A percentile compares a stretch with the other conserved stretches of the same genome.
phyloP scores from a whole-genome alignment of 2,113 vertebrate species.

The Lota lota region DNA sequence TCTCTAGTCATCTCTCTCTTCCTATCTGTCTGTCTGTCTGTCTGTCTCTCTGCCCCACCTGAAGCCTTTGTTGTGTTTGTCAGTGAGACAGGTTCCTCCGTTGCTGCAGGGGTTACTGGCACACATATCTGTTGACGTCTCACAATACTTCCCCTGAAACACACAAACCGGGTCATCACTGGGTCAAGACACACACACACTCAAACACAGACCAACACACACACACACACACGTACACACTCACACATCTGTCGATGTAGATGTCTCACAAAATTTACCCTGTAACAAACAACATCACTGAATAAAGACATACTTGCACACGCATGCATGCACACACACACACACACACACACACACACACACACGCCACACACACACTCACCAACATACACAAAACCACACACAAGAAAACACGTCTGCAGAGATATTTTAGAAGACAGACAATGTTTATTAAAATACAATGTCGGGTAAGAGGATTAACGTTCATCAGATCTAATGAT shows the following conservation, averaged over 20 bases:
- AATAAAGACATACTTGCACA: too few species aligned
- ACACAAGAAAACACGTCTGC: too few species aligned
- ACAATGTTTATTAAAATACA: too few species aligned
- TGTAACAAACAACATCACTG: too few species aligned
- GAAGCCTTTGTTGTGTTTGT: conserved; percentile 71
- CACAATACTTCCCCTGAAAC: conserved; percentile 85
- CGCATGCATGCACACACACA: too few species aligned
- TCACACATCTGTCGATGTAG: neutral
- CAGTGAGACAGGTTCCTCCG: conserved; percentile 80
- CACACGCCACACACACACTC: too few species aligned
- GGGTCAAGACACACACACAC: neutral
- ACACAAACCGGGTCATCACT: conserved; percentile 1
- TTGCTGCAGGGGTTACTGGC: conserved; percentile 86
- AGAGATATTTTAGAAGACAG: too few species aligned
- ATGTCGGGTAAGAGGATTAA: too few species aligned
- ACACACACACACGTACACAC: conserved; percentile 17
- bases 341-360: too few species aligned
- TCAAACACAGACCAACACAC: conserved; percentile 4
- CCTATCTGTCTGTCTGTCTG: neutral
- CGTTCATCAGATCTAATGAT: too few species aligned
- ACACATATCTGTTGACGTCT: conserved; percentile 80
- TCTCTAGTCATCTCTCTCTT: neutral
- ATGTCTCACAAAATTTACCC: neutral
- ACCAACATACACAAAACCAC: too few species aligned
- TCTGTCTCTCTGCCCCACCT: conserved; percentile 67